phyloP scores from a whole-genome alignment of 2,113 vertebrate genomes.

The Rostratula benghalensis region DNA sequence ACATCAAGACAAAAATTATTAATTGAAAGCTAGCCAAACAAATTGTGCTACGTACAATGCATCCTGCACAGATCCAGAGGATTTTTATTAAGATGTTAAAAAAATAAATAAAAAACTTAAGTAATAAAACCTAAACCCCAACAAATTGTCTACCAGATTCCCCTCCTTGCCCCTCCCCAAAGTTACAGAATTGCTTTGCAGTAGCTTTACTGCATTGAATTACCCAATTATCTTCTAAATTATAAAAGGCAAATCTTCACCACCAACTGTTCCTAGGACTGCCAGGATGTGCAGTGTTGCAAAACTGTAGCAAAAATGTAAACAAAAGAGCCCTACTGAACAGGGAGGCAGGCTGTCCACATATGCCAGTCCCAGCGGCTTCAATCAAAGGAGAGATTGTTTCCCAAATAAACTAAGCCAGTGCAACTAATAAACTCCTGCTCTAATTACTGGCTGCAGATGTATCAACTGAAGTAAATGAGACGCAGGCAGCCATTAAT shows the following conservation, averaged over 20 bases:
- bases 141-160: constrained; percentile 47
- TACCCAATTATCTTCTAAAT: constrained; percentile 83
- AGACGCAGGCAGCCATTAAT: constrained; percentile 83
- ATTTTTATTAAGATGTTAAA: neutral
- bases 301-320: constrained; percentile 78
- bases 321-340: constrained; percentile 78
- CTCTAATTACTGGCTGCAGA: constrained; percentile 88
- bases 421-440: constrained; percentile 83
- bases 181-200: constrained; percentile 64
- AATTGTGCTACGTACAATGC: neutral
- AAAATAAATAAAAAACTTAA: neutral
- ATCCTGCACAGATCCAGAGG: neutral
- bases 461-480: constrained; percentile 84
- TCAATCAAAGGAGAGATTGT: constrained; percentile 77
- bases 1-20: neutral
- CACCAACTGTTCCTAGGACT: constrained; percentile 77
- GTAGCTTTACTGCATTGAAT: constrained; percentile 67
- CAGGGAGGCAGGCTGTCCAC: constrained; percentile 72
- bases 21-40: neutral
- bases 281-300: constrained; percentile 72
- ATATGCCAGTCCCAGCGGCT: constrained; percentile 75
- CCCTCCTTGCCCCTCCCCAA: neutral
- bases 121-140: neutral
- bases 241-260: constrained; percentile 79
- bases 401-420: constrained; percentile 80